These are phyloP conservation scores for Entelurus aequoreus DNA, from an alignment of 2,113 vertebrate genomes.

Conservation along the genomic window DNA sequence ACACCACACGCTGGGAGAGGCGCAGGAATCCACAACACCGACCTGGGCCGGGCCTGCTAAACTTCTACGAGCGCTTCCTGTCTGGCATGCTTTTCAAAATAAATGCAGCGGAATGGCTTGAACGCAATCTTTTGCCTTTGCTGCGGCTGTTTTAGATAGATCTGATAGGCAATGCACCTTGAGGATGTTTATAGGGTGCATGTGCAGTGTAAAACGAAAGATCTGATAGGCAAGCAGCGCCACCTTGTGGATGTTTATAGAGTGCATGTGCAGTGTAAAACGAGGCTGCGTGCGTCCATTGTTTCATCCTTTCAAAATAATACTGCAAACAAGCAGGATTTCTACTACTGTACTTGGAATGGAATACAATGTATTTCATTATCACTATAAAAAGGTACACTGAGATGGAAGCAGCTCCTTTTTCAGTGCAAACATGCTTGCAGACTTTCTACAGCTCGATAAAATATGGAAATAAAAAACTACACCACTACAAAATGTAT, in stretches of 20 bases:
- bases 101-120: constrained; percentile 36
- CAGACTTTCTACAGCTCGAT: too few relatives aligned
- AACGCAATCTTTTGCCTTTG: constrained; percentile 39
- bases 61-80: neutral
- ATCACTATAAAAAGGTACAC: too few relatives aligned
- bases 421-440: too few relatives aligned
- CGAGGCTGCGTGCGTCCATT: too few relatives aligned
- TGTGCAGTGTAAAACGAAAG: neutral
- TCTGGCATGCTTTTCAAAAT: constrained; percentile 30
- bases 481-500: too few relatives aligned
- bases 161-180: neutral
- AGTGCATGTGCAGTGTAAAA: neutral
- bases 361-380: too few relatives aligned
- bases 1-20: constrained; percentile 27
- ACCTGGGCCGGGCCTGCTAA: neutral
- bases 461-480: too few relatives aligned
- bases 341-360: too few relatives aligned
- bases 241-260: constrained; percentile 53
- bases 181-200: neutral
- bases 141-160: constrained; percentile 20
- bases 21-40: neutral
- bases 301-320: too few relatives aligned
- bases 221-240: constrained; percentile 35
- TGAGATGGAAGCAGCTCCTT: too few relatives aligned
- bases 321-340: too few relatives aligned